Base-by-base conservation (phyloP, 2,888 invertebrate species). In the Meandrusa payeni region DNA sequence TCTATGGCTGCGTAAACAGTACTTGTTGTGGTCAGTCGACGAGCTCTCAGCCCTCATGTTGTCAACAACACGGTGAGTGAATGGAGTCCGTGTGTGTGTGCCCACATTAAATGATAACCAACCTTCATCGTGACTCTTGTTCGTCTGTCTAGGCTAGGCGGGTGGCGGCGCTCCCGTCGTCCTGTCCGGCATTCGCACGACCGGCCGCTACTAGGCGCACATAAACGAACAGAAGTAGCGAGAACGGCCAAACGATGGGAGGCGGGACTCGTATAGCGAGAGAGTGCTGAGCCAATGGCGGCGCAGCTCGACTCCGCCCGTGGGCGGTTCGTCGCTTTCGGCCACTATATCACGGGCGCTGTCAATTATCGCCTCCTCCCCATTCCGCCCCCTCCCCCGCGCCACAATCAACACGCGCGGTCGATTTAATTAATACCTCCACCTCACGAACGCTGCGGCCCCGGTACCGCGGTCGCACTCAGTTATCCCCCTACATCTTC, bases 261-360 rank as follows among this genome's bases (percentile, higher is more conserved):
- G 41, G 41, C 13, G 33, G 61, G 52, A 49, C 48, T n/a, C 11
- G 11, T 6, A 9, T 4, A 6, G 6, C 12, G 2, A 7, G 7
- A 5, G 9, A 20, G 49, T 39, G 51, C 52, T 43, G 53, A 56
- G 40, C 71, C 74, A 73, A 69, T 68, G 36, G 49, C 59, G 43
- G 39, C 54, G 61, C 61, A 51, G 59, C 58, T 62, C 47, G 46
- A 32, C 36, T 20, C 31, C 33, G 42, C 49, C 42, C 31, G 33
- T 17, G 37, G 33, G 50, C 44, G 44, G 50, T 22, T 29, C 29
- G 22, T 1, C 43, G 33, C 41, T 51, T 45, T 48, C 49, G 24
- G 46, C 49, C 46, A 57, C 51, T 62, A 57, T 56, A 61, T 59
- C 58, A 56, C 57, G 49, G 53, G 48, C 48, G 42, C 45, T 51